Conservation (phyloP, 2,888 invertebrate species). For the Drosophila tripunctata region DNA sequence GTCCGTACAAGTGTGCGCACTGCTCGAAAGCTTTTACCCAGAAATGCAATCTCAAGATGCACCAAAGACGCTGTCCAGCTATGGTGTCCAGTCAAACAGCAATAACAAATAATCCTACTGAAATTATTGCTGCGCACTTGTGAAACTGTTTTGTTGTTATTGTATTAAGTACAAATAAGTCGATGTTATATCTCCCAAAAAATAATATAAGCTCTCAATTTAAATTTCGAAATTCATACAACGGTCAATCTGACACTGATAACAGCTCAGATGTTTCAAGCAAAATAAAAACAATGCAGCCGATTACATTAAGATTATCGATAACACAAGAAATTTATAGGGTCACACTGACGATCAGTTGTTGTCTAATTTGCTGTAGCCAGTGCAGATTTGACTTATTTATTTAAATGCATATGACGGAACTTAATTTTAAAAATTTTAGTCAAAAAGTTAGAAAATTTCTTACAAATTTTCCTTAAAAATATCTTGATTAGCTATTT, state of each 20-base stretch:
- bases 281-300: not conserved
- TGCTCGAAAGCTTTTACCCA: constrained; percentile 24
- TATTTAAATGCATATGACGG: too few relatives aligned
- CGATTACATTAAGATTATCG: too few relatives aligned
- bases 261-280: not conserved
- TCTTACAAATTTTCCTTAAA: too few relatives aligned
- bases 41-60: constrained; percentile 24
- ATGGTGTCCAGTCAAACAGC: not conserved
- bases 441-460: too few relatives aligned
- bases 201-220: not conserved
- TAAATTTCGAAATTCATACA: too few relatives aligned
- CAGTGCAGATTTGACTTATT: too few relatives aligned
- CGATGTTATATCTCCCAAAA: not conserved
- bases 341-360: too few relatives aligned
- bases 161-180: not conserved
- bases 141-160: not conserved
- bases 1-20: constrained; percentile 10
- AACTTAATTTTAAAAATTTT: too few relatives aligned
- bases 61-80: constrained; percentile 15
- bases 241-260: too few relatives aligned
- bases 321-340: too few relatives aligned
- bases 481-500: too few relatives aligned
- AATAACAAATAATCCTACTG: not conserved
- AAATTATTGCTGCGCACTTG: not conserved
- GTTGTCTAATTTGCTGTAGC: too few relatives aligned